phyloP scores from a whole-genome alignment of 53 echinoderm and acorn worm species.

The Pentamera pediparva region DNA sequence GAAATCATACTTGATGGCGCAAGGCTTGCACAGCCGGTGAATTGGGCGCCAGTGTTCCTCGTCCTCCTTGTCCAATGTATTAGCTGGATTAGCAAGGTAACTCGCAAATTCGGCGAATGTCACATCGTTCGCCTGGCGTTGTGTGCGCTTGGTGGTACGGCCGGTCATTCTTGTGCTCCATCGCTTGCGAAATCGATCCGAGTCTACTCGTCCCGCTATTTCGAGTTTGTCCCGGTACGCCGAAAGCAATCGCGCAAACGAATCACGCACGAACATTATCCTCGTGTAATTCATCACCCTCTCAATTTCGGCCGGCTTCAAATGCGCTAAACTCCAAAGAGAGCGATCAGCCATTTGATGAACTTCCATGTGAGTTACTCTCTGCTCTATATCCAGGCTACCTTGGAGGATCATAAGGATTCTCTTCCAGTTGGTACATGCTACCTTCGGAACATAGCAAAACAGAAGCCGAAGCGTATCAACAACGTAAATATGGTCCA shows the following conservation, averaged over 20 bases:
- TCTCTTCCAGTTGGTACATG: no score
- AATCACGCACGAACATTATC: conserved; percentile 81
- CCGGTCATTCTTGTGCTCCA: conserved; percentile 17
- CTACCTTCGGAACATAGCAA: no score
- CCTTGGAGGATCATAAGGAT: conserved; percentile 77
- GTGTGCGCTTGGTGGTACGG: background rate
- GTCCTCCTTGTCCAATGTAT: conserved; percentile 10
- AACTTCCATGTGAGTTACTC: conserved; percentile 50
- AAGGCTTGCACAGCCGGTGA: conserved; percentile 62
- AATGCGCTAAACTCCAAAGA: no score
- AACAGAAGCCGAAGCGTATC: conserved; percentile 71
- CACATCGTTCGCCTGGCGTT: conserved; percentile 41
- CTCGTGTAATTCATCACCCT: conserved; percentile 66
- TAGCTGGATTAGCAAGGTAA: conserved; percentile 40
- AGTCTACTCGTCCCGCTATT: background rate
- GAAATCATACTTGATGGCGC: no score
- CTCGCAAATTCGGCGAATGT: conserved; percentile 72
- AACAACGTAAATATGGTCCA: conserved; percentile 63
- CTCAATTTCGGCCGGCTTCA: no score
- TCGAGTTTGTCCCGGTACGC: conserved; percentile 73
- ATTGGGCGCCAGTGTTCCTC: conserved; percentile 86
- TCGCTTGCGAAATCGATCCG: conserved; percentile 25
- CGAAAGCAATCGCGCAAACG: conserved; percentile 60
- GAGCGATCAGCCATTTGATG: conserved; percentile 61
- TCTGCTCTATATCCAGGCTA: background rate